Evolutionary conservation across 2,888 invertebrate genomes (phyloP), one percentile per base, ranked within the genome.

Genomic region (Ecliptopera silaceata): DNA sequence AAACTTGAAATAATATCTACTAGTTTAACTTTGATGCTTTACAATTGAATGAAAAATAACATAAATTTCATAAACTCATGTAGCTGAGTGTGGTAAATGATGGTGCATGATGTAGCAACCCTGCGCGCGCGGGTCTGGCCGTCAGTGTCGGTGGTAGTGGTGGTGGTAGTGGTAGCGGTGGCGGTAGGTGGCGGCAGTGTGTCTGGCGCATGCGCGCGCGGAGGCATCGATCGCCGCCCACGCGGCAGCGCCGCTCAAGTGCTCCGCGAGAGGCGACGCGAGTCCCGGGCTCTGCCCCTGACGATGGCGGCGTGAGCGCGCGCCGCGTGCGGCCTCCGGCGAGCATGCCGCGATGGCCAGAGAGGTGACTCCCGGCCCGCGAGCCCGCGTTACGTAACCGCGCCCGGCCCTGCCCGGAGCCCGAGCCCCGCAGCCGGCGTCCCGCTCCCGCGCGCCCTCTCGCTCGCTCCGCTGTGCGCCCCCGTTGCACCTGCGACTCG

Each of bases 311-410:
- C 90, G 90, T 90, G 89, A 90, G 81, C 86, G 84, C 86, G 90
- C 88, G 87, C 83, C 83, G 80, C 84, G 86, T 92, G 92, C 92
- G 90, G 90, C 91, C 91, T 91, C 92, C 92, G 90, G 89, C 89
- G 87, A 88, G 92, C 91, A 93, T 93, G 94, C 93, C 93, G 93
- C 93, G 93, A 93, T 93, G 94, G 93, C 94, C 93, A 93, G 93
- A 93, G 94, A 93, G 93, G 93, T 94, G 93, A 88, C 82, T 79
- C 83, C 66, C 81, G 71, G 72, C 15, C n/a, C 74, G 69, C 71
- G 12, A 10, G 38, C 69, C 78, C 71, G 51, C 79, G 56, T 84
- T 81, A 82, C 79, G 81, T 82, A 82, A 82, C 59, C 84, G 79
- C 84, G 79, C 53, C 69, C 70, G 70, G 74, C 74, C 13, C 34